These are phyloP conservation scores for Centropristis striata DNA, from an alignment of 2,113 vertebrate genomes.

Conservation along the genomic window DNA sequence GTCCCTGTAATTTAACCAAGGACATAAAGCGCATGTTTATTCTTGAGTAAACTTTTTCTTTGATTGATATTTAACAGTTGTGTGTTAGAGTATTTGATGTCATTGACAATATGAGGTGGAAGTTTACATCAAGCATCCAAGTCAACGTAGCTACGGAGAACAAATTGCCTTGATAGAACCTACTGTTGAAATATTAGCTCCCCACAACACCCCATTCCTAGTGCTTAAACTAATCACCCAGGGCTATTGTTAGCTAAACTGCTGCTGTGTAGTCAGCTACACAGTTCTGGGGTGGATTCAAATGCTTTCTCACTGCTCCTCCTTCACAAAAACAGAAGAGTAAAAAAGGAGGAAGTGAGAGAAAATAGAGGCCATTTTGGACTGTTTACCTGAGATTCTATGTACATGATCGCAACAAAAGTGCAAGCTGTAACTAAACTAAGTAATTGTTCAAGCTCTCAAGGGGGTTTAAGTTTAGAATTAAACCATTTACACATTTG, in stretches of 20 bases:
- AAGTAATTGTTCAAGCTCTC: background rate
- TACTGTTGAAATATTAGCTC: slow-evolving; percentile 48
- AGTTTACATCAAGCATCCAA: background rate
- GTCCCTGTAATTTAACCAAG: background rate
- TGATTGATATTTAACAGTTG: slow-evolving; percentile 1
- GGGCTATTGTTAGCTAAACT: slow-evolving; percentile 60
- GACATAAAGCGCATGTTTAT: background rate
- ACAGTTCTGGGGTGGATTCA: slow-evolving; percentile 42
- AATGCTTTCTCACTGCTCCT: slow-evolving; percentile 34
- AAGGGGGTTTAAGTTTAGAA: background rate
- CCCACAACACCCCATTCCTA: slow-evolving; percentile 14
- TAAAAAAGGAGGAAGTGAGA: background rate
- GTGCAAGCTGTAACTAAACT: background rate
- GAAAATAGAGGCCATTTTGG: slow-evolving; percentile 16
- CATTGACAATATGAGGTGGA: background rate
- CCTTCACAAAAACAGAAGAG: slow-evolving; percentile 22
- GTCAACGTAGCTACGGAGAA: slow-evolving; percentile 1
- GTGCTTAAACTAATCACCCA: slow-evolving; percentile 62
- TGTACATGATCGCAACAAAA: background rate
- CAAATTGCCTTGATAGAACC: slow-evolving; percentile 17
- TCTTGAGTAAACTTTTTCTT: background rate
- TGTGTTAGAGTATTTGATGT: background rate
- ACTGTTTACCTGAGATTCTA: background rate
- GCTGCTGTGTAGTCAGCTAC: slow-evolving; percentile 31
- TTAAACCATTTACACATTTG: background rate